A percentile compares a stretch with the other conserved stretches of the same genome.
Conservation (phyloP, 2,888 invertebrate species). For the Germaria angustata region DNA sequence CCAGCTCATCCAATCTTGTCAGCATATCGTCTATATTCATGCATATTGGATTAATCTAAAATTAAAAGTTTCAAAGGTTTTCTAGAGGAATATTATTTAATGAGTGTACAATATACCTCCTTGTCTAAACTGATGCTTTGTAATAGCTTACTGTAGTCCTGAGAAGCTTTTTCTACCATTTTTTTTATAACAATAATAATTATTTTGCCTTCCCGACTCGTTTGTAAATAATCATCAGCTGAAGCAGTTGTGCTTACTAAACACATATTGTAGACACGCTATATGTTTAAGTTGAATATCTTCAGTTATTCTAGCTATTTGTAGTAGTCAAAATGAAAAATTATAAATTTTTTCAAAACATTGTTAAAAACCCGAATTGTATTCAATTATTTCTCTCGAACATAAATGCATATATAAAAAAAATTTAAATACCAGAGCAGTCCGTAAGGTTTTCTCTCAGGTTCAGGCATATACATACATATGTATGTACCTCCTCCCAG, state of each 20-base stretch:
- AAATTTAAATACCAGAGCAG: too few relatives aligned
- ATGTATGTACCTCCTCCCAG: too few relatives aligned
- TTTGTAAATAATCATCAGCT: slow-evolving; percentile 30
- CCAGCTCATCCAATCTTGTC: slow-evolving; percentile 84
- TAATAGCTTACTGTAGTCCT: slow-evolving; percentile 82
- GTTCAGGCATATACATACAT: too few relatives aligned
- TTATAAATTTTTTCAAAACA: too few relatives aligned
- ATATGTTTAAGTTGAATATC: not conserved
- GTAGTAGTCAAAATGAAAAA: not conserved
- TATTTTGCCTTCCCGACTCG: not conserved
- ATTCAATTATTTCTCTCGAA: too few relatives aligned
- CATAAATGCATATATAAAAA: too few relatives aligned
- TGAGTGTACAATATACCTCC: slow-evolving; percentile 78
- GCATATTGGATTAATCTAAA: slow-evolving; percentile 81
- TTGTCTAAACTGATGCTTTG: slow-evolving; percentile 81
- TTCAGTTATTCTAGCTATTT: not conserved
- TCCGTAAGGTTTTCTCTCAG: too few relatives aligned
- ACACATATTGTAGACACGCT: not conserved
- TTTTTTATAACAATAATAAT: not conserved
- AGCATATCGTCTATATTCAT: slow-evolving; percentile 85
- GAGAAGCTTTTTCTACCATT: slow-evolving; percentile 81
- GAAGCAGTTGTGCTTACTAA: slow-evolving; percentile 17
- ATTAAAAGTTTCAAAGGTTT: not conserved
- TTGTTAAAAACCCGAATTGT: too few relatives aligned
- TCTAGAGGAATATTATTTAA: not conserved